Evolutionary conservation across 2,888 invertebrate species (phyloP), one percentile per base, ranked within the genome.

Genomic region (Ganaspis brasiliensis): DNA sequence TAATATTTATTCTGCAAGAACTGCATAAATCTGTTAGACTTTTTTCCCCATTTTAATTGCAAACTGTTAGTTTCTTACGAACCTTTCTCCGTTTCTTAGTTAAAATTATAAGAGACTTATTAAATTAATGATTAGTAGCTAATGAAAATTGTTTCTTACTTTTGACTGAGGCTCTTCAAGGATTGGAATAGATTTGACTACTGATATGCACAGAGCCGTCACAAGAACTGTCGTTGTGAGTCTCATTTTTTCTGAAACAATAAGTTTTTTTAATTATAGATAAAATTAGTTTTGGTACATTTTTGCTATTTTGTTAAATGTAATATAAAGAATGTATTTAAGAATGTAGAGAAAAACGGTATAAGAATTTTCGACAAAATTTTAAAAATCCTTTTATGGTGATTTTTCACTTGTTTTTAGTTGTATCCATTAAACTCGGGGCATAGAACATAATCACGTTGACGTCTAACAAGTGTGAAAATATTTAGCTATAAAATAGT

Each of bases 171-270:
- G 86, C 35, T 83, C 83, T 74, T 87, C 84, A 71, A 89, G 84
- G 81, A 89, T 81, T 75, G 91, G 91, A 82, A 86, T 57, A 67
- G 90, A 85, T 79, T 79, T 86, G 81, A 87, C 89, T 79, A 88
- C 82, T 59, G 88, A 85, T 79, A 87, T 80, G 84, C 89, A 87
- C 35, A 90, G 72, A 61, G 84, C 85, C 73, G 85, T 84, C 21
- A 85, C 79, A 78, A 90, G 74, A 72, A 89, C 78, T 73, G 85
- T 81, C 81, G 85, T 81, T 79, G 85, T 84, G 73, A 84, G 80
- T 82, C 85, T 91, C 91, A 91, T 91, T 81, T 83, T 85, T 78
- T 67, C 21, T 59, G 52, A 16, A 79, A 55, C 10, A 21, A 40
- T 19, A 63, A 24, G 40, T 14, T 2, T n/a, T n/a, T n/a, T n/a